phyloP scores from a whole-genome alignment of 2,113 vertebrate species.

The Reinhardtius hippoglossoides region DNA sequence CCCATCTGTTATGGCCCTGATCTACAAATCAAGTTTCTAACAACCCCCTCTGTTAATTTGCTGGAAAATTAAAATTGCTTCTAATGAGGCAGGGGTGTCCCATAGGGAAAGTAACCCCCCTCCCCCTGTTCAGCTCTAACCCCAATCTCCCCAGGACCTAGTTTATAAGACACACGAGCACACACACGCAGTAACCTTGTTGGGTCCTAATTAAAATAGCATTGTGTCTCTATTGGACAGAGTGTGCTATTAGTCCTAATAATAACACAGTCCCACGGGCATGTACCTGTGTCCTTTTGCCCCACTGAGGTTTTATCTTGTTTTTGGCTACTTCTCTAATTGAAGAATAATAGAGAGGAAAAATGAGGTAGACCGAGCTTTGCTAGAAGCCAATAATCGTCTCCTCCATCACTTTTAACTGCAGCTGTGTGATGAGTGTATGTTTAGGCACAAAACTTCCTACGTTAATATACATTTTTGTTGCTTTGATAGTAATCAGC shows the following conservation, averaged over 20 bases:
- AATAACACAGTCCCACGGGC: constrained; percentile 64
- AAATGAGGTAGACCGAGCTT: not conserved
- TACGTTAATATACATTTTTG: not conserved
- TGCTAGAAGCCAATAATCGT: not conserved
- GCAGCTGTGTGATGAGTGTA: not conserved
- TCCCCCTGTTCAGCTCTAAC: constrained; percentile 43
- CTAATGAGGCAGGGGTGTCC: constrained; percentile 68
- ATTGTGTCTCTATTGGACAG: constrained; percentile 57
- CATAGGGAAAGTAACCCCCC: constrained; percentile 58
- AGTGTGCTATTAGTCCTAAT: constrained; percentile 39
- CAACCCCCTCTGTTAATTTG: constrained; percentile 62
- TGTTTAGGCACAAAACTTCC: not conserved
- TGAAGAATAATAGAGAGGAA: not conserved
- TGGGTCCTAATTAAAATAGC: constrained; percentile 68
- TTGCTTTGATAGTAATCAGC: not conserved
- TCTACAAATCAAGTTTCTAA: constrained; percentile 62
- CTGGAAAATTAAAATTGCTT: constrained; percentile 67
- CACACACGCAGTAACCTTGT: constrained; percentile 60
- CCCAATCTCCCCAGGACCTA: constrained; percentile 69
- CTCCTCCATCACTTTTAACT: not conserved
- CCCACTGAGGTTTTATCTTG: constrained; percentile 41
- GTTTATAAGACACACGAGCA: constrained; percentile 56
- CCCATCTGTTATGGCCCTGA: constrained; percentile 41
- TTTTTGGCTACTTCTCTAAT: constrained; percentile 50
- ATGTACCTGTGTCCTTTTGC: constrained; percentile 40